phyloP scores from a whole-genome alignment of 2,888 invertebrate species.

The Barypeithes pellucidus region DNA sequence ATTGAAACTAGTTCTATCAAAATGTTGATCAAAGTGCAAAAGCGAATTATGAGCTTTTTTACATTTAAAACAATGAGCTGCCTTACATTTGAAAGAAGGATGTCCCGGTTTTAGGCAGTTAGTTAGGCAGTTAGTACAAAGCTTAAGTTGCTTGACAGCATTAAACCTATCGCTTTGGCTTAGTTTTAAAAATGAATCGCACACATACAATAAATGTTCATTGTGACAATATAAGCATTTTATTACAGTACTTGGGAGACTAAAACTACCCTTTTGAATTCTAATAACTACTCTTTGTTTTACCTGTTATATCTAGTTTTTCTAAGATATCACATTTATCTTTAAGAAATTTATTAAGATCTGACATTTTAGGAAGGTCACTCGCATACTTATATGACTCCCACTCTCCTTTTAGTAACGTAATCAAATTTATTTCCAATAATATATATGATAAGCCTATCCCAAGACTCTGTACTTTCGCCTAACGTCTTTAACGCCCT shows the following conservation, averaged over 20 bases:
- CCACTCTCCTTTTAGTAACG: conserved; percentile 39
- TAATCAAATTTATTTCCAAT: too few relatives aligned
- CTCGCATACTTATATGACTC: conserved; percentile 24
- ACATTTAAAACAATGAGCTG: conserved; percentile 37
- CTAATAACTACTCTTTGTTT: not conserved
- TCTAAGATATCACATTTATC: conserved; percentile 43
- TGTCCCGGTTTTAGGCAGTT: conserved; percentile 41
- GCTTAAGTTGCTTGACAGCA: conserved; percentile 36
- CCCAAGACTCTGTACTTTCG: conserved; percentile 38
- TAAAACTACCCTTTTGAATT: not conserved
- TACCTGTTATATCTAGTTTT: conserved; percentile 36
- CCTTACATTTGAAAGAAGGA: conserved; percentile 12
- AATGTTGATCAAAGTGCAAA: too few relatives aligned
- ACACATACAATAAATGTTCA: conserved; percentile 42
- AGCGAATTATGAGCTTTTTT: conserved; percentile 38
- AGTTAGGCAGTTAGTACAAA: conserved; percentile 52
- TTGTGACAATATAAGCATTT: conserved; percentile 47
- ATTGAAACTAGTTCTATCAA: too few relatives aligned
- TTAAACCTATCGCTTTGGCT: conserved; percentile 2
- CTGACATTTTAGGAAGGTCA: conserved; percentile 32
- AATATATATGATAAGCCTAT: conserved; percentile 49
- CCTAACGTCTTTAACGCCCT: conserved; percentile 44
- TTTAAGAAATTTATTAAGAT: conserved; percentile 37
- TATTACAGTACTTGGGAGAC: not conserved
- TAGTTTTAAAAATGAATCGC: conserved; percentile 40